Conservation (phyloP, 1,140 invertebrate species). For the Plodia interpunctella region DNA sequence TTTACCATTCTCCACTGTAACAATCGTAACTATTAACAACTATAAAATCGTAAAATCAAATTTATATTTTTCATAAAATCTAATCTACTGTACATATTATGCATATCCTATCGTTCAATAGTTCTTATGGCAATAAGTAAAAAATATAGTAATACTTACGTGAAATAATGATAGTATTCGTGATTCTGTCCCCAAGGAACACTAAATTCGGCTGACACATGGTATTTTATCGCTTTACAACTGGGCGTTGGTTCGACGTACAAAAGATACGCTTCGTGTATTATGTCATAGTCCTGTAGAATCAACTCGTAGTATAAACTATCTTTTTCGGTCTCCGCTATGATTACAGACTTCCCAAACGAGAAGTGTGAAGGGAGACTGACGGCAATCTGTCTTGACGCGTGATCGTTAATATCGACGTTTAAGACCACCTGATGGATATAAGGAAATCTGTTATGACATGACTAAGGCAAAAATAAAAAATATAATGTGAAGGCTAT, state of each 20-base stretch:
- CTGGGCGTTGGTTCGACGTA: constrained; percentile 76
- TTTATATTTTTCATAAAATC: too few species aligned
- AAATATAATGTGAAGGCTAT: too few species aligned
- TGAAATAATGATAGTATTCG: constrained; percentile 79
- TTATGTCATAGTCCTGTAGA: constrained; percentile 75
- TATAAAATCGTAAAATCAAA: too few species aligned
- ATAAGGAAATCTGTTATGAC: too few species aligned
- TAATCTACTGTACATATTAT: too few species aligned
- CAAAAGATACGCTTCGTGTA: constrained; percentile 80
- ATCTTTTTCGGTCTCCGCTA: constrained; percentile 71
- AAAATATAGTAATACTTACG: constrained; percentile 61
- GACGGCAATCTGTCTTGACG: constrained; percentile 76
- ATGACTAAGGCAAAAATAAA: too few species aligned
- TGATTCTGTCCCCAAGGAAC: constrained; percentile 81
- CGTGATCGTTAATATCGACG: constrained; percentile 80
- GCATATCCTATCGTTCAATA: not conserved
- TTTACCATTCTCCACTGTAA: too few species aligned
- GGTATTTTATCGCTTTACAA: constrained; percentile 63
- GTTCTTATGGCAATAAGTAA: not conserved
- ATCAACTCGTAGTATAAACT: constrained; percentile 79
- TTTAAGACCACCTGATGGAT: constrained; percentile 78
- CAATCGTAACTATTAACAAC: too few species aligned
- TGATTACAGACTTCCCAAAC: constrained; percentile 56
- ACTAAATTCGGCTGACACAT: constrained; percentile 79
- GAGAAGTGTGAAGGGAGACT: constrained; percentile 65